Evolutionary conservation across 1,140 invertebrate species (phyloP).

Genomic region (Hetaerina americana): DNA sequence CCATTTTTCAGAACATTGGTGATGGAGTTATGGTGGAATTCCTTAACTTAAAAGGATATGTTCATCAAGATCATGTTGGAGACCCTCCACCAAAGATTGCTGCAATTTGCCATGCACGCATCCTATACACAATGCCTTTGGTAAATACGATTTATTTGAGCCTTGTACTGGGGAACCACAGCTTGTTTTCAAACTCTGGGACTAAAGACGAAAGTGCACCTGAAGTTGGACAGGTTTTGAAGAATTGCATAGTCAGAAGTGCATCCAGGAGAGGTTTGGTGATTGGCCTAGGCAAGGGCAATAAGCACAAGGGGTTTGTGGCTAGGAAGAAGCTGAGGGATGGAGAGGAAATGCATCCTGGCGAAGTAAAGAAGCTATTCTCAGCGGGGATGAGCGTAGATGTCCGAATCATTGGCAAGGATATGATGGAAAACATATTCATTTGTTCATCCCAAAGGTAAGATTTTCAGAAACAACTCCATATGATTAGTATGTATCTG

Average conservation of each 20-base stretch:
- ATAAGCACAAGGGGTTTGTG: neutral
- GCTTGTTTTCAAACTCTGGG: too few species aligned
- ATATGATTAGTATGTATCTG: too few species aligned
- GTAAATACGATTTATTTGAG: neutral
- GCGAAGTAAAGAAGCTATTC: neutral
- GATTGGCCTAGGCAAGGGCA: neutral
- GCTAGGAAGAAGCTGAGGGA: neutral
- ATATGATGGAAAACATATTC: constrained; percentile 2
- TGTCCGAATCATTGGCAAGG: neutral
- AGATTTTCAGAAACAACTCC: too few species aligned
- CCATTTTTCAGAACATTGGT: neutral
- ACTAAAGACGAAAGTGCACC: neutral
- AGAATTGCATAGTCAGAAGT: neutral
- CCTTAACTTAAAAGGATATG: neutral
- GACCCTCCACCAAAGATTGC: neutral
- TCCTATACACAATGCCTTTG: neutral
- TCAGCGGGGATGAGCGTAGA: neutral
- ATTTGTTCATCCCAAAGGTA: constrained; percentile 8
- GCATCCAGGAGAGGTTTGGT: neutral
- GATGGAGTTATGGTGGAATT: neutral
- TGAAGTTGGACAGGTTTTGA: neutral
- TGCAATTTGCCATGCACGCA: neutral
- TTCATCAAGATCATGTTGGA: neutral
- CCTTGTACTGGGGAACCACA: neutral
- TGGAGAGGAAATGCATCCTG: neutral